A percentile compares a stretch with the other conserved stretches of the same genome.
Evolutionary conservation across 2,113 vertebrate species (phyloP).

Genomic region (Eulemur macaco): DNA sequence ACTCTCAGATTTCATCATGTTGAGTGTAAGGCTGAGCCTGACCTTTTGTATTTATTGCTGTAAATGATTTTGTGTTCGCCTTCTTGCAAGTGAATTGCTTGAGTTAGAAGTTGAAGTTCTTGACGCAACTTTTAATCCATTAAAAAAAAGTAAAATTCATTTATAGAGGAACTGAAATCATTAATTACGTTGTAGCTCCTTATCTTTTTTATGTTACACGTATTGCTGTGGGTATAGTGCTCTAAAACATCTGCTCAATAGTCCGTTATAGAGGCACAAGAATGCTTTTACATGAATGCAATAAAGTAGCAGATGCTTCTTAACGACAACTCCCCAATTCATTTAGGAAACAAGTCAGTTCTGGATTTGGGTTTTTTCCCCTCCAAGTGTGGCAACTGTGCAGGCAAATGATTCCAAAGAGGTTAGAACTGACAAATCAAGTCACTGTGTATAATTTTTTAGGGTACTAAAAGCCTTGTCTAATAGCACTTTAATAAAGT

Average conservation of each 20-base stretch:
- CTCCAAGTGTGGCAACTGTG: slow-evolving; percentile 57
- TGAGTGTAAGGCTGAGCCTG: background rate
- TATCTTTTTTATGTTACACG: slow-evolving; percentile 75
- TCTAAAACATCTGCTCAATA: slow-evolving; percentile 79
- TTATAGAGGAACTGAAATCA: slow-evolving; percentile 76
- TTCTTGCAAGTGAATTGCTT: slow-evolving; percentile 61
- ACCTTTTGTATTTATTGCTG: slow-evolving; percentile 54
- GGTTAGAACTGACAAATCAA: slow-evolving; percentile 65
- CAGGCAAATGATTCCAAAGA: slow-evolving; percentile 72
- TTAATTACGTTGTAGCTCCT: slow-evolving; percentile 75
- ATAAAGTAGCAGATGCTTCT: slow-evolving; percentile 83
- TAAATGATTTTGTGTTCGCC: slow-evolving; percentile 69
- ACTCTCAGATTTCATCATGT: background rate
- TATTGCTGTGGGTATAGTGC: slow-evolving; percentile 64
- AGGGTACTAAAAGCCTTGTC: slow-evolving; percentile 48
- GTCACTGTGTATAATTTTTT: slow-evolving; percentile 50
- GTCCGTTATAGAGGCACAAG: slow-evolving; percentile 66
- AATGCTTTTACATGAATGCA: slow-evolving; percentile 79
- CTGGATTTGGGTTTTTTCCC: slow-evolving; percentile 65
- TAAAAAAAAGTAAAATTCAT: slow-evolving; percentile 74
- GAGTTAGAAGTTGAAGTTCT: slow-evolving; percentile 71
- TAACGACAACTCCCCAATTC: slow-evolving; percentile 80
- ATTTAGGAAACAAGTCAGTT: slow-evolving; percentile 81
- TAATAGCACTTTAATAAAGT: slow-evolving; percentile 52
- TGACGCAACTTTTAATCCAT: slow-evolving; percentile 71